A percentile compares a stretch with the other conserved stretches of the same genome.
These are phyloP conservation scores for Neodiprion lecontei DNA, from an alignment of 1,140 invertebrate genomes.

Conservation along the genomic window DNA sequence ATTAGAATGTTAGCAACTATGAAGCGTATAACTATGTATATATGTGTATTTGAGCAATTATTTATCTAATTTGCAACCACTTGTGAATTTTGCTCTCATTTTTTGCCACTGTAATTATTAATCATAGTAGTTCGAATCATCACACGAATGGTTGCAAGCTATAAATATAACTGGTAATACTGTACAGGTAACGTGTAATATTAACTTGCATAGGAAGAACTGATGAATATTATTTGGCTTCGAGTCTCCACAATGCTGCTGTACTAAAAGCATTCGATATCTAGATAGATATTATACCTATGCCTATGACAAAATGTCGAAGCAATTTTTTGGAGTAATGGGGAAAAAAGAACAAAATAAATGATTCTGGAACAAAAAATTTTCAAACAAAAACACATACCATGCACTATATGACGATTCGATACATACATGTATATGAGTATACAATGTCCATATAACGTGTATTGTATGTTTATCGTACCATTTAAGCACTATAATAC, in stretches of 20 bases:
- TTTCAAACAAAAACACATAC: not conserved
- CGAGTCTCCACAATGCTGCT: too few species aligned
- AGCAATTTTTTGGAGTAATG: conserved; percentile 4
- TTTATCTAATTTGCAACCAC: not conserved
- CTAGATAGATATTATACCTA: not conserved
- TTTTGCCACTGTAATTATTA: too few species aligned
- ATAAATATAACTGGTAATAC: too few species aligned
- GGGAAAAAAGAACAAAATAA: not conserved
- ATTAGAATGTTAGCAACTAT: not conserved
- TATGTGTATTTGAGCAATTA: not conserved
- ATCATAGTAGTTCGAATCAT: too few species aligned
- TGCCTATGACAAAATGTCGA: not conserved
- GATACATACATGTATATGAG: too few species aligned
- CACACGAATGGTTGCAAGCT: too few species aligned
- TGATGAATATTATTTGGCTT: not conserved
- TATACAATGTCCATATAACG: not conserved
- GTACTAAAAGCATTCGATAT: too few species aligned
- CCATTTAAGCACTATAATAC: not conserved
- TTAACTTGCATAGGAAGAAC: conserved; percentile 41
- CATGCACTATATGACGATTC: not conserved
- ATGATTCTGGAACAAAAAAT: not conserved
- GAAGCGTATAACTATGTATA: not conserved
- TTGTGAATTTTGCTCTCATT: too few species aligned
- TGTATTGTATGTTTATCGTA: not conserved
- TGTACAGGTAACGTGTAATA: not conserved